Conservation (phyloP, 1,140 invertebrate genomes). For the Popillia japonica region DNA sequence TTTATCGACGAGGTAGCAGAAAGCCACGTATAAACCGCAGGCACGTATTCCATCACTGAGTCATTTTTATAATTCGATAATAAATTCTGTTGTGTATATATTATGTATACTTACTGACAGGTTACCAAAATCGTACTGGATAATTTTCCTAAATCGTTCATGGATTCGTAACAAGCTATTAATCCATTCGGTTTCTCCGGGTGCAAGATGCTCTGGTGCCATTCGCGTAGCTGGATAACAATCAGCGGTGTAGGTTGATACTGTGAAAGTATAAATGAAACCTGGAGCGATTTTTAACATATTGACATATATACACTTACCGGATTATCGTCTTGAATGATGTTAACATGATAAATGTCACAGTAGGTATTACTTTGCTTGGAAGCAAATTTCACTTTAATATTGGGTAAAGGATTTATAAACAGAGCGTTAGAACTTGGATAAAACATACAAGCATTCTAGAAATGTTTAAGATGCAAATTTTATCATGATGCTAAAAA, state of each 20-base stretch:
- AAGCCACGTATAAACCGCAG: conserved; percentile 56
- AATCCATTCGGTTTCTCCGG: conserved; percentile 9
- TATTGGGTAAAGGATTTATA: background rate
- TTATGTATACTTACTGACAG: conserved; percentile 43
- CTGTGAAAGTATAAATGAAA: background rate
- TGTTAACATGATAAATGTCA: background rate
- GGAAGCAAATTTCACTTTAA: background rate
- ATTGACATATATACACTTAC: background rate
- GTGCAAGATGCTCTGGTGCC: conserved; percentile 2
- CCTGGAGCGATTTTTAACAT: background rate
- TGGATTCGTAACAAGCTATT: background rate
- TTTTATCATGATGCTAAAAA: no score
- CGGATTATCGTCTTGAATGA: background rate
- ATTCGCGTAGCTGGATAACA: conserved; percentile 39
- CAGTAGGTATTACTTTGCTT: background rate
- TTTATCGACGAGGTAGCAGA: conserved; percentile 58
- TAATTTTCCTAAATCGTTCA: conserved; percentile 11
- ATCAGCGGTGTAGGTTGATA: background rate
- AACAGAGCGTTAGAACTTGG: conserved; percentile 19
- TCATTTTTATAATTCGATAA: no score
- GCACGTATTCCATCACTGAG: conserved; percentile 58
- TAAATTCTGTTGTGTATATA: no score
- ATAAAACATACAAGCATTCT: conserved; percentile 44
- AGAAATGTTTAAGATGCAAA: conserved; percentile 12
- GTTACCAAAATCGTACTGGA: conserved; percentile 34